Evolutionary conservation across 2,888 invertebrate species (phyloP).

Genomic region (Eugnorisma glareosa): DNA sequence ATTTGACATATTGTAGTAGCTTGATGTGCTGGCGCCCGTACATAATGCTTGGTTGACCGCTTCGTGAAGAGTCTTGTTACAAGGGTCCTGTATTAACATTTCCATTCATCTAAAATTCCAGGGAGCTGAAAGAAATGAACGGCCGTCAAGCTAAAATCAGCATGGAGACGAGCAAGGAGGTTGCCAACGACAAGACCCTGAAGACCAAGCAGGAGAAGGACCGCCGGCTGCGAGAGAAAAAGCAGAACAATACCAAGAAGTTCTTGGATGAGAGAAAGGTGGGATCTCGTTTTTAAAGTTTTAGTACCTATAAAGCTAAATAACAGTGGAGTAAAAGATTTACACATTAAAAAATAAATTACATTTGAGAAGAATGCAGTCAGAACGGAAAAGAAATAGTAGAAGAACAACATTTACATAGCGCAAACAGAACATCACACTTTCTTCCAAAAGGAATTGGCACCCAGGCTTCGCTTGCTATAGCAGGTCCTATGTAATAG

Average conservation of each 20-base stretch:
- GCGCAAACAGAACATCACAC: neutral
- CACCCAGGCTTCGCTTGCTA: neutral
- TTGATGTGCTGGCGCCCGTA: too few species aligned
- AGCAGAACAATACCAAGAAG: conserved; percentile 99
- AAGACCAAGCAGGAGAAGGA: conserved; percentile 99
- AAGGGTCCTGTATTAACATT: too few species aligned
- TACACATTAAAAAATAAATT: neutral
- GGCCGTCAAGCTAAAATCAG: conserved; percentile 98
- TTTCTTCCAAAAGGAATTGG: neutral
- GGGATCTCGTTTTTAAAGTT: neutral
- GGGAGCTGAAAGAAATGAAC: conserved; percentile 99
- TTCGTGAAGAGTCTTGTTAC: too few species aligned
- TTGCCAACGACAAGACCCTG: conserved; percentile 98
- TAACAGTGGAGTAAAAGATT: neutral
- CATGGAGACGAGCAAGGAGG: conserved; percentile 98
- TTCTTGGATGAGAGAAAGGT: conserved; percentile 98
- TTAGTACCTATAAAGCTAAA: neutral
- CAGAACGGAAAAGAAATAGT: neutral
- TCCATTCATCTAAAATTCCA: conserved; percentile 71
- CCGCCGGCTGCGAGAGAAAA: conserved; percentile 97
- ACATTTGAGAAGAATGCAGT: neutral
- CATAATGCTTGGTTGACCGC: too few species aligned
- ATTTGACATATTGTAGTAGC: too few species aligned
- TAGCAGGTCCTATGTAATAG: too few species aligned
- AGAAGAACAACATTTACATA: neutral